phyloP scores from a whole-genome alignment of 2,888 invertebrate species.

The Drosophila mimetica region DNA sequence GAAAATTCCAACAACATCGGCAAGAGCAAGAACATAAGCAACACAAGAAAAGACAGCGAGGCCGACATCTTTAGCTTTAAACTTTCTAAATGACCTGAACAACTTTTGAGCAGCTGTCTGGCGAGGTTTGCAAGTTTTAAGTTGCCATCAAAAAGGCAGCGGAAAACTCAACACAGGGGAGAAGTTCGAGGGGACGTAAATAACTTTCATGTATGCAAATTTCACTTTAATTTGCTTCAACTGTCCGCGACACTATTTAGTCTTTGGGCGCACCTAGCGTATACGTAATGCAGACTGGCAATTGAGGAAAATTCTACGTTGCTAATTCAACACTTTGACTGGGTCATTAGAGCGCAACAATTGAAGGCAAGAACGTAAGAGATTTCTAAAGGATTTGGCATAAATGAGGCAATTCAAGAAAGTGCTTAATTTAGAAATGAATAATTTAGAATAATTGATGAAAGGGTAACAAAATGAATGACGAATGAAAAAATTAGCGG shows the following conservation, averaged over 20 bases:
- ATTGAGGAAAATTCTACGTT: not conserved
- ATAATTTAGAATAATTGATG: too few relatives aligned
- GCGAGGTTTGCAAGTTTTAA: constrained; percentile 55
- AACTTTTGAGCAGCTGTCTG: constrained; percentile 73
- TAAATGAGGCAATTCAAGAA: not conserved
- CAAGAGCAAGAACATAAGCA: too few relatives aligned
- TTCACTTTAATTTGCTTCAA: constrained; percentile 65
- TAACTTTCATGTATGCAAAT: constrained; percentile 69
- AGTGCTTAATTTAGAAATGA: not conserved
- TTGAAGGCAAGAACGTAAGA: not conserved
- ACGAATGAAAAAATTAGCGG: too few relatives aligned
- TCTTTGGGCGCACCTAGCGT: constrained; percentile 28
- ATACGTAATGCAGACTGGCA: constrained; percentile 42
- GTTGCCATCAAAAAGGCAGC: constrained; percentile 58
- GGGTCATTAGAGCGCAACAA: not conserved
- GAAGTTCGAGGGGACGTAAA: constrained; percentile 11
- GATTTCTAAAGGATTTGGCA: not conserved
- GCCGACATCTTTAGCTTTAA: constrained; percentile 58
- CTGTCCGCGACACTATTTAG: constrained; percentile 40
- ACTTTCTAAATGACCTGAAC: constrained; percentile 76
- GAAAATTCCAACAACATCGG: constrained; percentile 27
- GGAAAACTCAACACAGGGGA: not conserved
- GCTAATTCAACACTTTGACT: not conserved
- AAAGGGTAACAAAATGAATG: too few relatives aligned
- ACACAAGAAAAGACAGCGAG: constrained; percentile 53